These are phyloP conservation scores for Plecotus auritus DNA, from an alignment of 2,113 vertebrate genomes.

Conservation along the genomic window DNA sequence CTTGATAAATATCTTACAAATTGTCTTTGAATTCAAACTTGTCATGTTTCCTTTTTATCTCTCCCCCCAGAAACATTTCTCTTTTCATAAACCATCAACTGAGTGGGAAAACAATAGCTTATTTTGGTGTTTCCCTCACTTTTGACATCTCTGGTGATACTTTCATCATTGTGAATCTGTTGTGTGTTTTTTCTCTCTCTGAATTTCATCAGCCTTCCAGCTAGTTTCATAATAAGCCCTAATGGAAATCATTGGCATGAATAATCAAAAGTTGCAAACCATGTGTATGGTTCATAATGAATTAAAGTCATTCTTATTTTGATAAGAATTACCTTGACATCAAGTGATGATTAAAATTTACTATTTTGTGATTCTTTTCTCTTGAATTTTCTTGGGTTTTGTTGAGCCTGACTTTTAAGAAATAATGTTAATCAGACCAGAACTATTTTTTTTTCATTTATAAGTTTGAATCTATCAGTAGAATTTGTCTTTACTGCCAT, in stretches of 20 bases:
- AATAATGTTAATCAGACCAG: background rate
- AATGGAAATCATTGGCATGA: background rate
- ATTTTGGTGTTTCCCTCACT: background rate
- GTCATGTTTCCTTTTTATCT: background rate
- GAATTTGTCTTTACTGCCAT: background rate
- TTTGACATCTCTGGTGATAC: background rate
- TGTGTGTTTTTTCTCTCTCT: background rate
- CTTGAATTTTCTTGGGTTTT: constrained; percentile 18
- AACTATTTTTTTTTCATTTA: background rate
- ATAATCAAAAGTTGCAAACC: constrained; percentile 16
- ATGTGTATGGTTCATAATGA: background rate
- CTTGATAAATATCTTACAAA: background rate
- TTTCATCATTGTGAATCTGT: background rate
- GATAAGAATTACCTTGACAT: background rate
- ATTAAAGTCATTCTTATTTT: constrained; percentile 33
- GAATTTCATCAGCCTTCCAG: background rate
- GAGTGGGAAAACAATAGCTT: background rate
- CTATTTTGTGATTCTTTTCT: background rate
- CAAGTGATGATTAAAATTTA: background rate
- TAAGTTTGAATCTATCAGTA: background rate
- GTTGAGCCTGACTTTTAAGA: background rate
- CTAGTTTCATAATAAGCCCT: background rate
- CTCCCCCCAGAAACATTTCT: background rate
- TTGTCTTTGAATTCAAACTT: background rate
- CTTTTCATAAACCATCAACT: background rate